Evolutionary conservation across 2,888 invertebrate genomes (phyloP), one percentile per base, ranked within the genome.

Genomic region (Petrolisthes cinctipes): DNA sequence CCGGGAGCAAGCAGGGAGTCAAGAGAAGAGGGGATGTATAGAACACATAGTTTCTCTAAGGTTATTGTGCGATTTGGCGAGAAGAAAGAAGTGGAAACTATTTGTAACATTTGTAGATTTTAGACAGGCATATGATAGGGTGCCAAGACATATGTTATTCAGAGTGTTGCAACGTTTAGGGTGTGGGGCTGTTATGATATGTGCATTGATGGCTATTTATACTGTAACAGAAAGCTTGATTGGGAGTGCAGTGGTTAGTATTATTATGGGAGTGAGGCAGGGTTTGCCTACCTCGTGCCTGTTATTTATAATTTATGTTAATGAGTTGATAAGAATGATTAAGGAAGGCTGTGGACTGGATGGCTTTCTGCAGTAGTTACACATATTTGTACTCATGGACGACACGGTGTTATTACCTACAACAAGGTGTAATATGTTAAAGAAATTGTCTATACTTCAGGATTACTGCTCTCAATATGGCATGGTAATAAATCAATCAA

Each of bases 1-100:
- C 14, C 61, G 61, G 14, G 61, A 61, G 14, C 61, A 61, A 14
- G 6, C 61, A 14, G 14, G n/a, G n/a, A n/a, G n/a, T n/a, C n/a
- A n/a, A n/a, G n/a, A n/a, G n/a, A n/a, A n/a, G n/a, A n/a, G n/a
- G n/a, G n/a, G n/a, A n/a, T n/a, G n/a, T n/a, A n/a, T n/a, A n/a
- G n/a, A n/a, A n/a, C n/a, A n/a, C n/a, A 71, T 71, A 17, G n/a
- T 71, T 17, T 17, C 71, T 5, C n/a, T 71, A 71, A 9, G 71
- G 11, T 71, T 71, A n/a, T n/a, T 71, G 6, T 71, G 71, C n/a
- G 71, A 71, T n/a, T n/a, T 71, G 71, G 71, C 11, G n/a, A n/a
- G n/a, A n/a, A n/a, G n/a, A n/a, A n/a, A n/a, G n/a, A n/a, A n/a
- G n/a, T n/a, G n/a, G n/a, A n/a, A n/a, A n/a, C n/a, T n/a, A n/a